Conservation (phyloP, 2,797 vertebrate genomes). For the Bradypodion ventrale region DNA sequence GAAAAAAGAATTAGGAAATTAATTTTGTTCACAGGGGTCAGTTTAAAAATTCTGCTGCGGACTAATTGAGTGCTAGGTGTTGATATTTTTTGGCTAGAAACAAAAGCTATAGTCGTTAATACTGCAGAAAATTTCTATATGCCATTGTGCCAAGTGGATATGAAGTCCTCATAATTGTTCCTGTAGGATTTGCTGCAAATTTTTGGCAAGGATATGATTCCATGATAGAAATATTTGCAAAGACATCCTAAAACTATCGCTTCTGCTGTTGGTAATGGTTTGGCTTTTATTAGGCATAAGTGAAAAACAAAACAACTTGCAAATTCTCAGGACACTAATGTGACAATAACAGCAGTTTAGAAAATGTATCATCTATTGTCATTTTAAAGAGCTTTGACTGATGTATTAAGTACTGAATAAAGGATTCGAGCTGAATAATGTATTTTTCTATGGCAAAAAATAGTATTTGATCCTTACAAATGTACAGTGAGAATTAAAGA, state of each 20-base stretch:
- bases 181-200: conserved; percentile 73
- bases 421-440: conserved; percentile 46
- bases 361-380: conserved; percentile 49
- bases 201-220: conserved; percentile 66
- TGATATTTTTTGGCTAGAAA: conserved; percentile 79
- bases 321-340: conserved; percentile 32
- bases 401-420: not conserved
- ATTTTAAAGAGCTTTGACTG: conserved; percentile 38
- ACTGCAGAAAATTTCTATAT: conserved; percentile 74
- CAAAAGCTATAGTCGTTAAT: conserved; percentile 77
- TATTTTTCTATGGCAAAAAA: conserved; percentile 55
- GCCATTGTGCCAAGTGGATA: conserved; percentile 78
- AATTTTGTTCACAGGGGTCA: conserved; percentile 76
- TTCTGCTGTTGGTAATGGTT: conserved; percentile 40
- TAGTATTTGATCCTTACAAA: conserved; percentile 4
- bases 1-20: conserved; percentile 65
- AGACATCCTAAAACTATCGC: conserved; percentile 48
- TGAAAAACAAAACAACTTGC: conserved; percentile 35
- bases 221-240: conserved; percentile 65
- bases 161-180: conserved; percentile 76
- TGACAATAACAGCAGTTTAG: conserved; percentile 40
- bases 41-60: conserved; percentile 72
- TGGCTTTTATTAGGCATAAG: conserved; percentile 29
- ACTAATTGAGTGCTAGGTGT: conserved; percentile 80
- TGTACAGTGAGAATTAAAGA: conserved; percentile 42